Percentiles rank a stretch among this genome's conserved stretches.
These are phyloP conservation scores for Erpornis zantholeuca DNA, from an alignment of 2,113 vertebrate species.

Conservation along the genomic window DNA sequence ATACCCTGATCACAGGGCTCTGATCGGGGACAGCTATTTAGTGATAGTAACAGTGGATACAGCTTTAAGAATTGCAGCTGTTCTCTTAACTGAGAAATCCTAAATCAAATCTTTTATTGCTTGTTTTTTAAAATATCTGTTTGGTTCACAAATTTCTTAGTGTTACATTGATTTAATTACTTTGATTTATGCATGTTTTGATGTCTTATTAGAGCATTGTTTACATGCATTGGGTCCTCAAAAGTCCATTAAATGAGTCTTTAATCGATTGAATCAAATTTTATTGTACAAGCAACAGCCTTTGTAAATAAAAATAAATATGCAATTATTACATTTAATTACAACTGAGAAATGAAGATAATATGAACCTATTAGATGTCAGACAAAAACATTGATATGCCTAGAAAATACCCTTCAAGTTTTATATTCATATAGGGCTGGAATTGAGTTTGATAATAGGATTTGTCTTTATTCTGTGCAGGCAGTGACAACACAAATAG, in stretches of 20 bases:
- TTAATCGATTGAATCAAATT: slow-evolving; percentile 56
- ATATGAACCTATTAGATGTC: background rate
- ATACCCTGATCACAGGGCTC: background rate
- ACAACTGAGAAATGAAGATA: slow-evolving; percentile 43
- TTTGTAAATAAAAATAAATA: slow-evolving; percentile 60
- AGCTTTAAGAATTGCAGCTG: background rate
- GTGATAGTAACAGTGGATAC: background rate
- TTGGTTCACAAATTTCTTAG: background rate
- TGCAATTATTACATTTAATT: slow-evolving; percentile 48
- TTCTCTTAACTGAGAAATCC: background rate
- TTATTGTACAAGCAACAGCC: slow-evolving; percentile 33
- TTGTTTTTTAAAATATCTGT: background rate
- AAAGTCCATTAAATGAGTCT: slow-evolving; percentile 44
- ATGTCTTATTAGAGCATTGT: slow-evolving; percentile 37
- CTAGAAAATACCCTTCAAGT: background rate
- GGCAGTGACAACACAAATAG: background rate
- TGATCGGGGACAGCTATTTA: background rate
- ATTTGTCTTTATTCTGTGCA: background rate
- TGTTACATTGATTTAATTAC: slow-evolving; percentile 29
- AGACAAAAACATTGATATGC: slow-evolving; percentile 23
- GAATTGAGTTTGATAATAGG: background rate
- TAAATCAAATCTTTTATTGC: background rate
- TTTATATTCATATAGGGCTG: background rate
- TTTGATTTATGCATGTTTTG: slow-evolving; percentile 51
- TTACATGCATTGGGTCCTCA: slow-evolving; percentile 24